A percentile compares a stretch with the other conserved stretches of the same genome.
phyloP scores from a whole-genome alignment of 2,888 invertebrate species.

The Drosophila niveifrons region DNA sequence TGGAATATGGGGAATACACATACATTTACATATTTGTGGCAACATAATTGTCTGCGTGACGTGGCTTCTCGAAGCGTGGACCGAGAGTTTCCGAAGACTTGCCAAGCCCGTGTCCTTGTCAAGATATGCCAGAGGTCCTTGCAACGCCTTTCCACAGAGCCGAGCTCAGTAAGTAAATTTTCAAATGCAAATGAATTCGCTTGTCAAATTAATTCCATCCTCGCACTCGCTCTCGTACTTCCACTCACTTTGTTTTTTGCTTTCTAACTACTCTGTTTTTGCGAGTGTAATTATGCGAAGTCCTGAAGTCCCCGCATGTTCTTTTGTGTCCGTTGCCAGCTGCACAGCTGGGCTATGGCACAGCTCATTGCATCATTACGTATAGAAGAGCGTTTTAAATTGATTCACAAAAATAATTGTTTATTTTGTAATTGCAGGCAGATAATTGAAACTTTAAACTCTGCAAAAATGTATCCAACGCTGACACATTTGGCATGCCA shows the following conservation, averaged over 20 bases:
- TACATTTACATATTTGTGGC: conserved; percentile 60
- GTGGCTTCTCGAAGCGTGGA: conserved; percentile 8
- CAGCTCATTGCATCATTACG: conserved; percentile 36
- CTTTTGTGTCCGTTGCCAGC: background rate
- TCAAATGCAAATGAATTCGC: conserved; percentile 63
- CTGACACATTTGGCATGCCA: conserved; percentile 4
- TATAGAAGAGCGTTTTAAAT: conserved; percentile 10
- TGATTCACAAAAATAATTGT: conserved; percentile 45
- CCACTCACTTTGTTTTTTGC: background rate
- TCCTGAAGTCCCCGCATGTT: conserved; percentile 4
- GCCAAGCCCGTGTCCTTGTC: conserved; percentile 35
- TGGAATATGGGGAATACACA: conserved; percentile 7
- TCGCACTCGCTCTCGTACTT: background rate
- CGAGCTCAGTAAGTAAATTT: conserved; percentile 51
- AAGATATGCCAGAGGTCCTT: conserved; percentile 3
- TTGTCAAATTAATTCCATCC: conserved; percentile 57
- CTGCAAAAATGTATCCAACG: background rate
- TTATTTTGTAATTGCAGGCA: conserved; percentile 37
- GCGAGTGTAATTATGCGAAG: conserved; percentile 42
- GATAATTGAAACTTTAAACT: conserved; percentile 31
- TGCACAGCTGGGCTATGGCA: background rate
- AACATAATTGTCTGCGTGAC: conserved; percentile 64
- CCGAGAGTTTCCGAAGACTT: conserved; percentile 49
- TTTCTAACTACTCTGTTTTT: conserved; percentile 17
- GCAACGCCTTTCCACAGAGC: conserved; percentile 2